Percentiles rank a stretch among this genome's conserved stretches.
phyloP scores from a whole-genome alignment of 2,113 vertebrate genomes.

The Ochotona princeps region DNA sequence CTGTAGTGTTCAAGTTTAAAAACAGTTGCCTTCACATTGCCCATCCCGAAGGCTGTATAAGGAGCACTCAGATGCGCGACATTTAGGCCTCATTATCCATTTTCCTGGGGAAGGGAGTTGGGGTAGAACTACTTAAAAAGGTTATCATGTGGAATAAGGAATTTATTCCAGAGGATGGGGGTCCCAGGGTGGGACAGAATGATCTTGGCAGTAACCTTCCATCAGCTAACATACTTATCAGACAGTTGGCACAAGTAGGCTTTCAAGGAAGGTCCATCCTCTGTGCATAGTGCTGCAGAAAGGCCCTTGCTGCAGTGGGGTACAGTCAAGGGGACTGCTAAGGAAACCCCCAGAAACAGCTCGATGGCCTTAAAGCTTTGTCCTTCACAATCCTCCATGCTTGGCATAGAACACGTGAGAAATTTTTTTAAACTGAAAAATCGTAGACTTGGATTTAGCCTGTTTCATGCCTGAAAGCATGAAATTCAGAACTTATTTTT shows the following conservation, averaged over 20 bases:
- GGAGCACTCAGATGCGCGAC: not conserved
- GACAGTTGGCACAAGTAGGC: not conserved
- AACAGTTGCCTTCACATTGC: not conserved
- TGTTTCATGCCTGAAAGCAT: slow-evolving; percentile 8
- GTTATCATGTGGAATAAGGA: not conserved
- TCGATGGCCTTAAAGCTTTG: not conserved
- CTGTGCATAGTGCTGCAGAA: not conserved
- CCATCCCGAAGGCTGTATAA: not conserved
- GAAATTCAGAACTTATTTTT: not conserved
- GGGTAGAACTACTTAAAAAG: not conserved
- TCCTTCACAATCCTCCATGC: slow-evolving; percentile 36
- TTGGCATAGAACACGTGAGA: not conserved
- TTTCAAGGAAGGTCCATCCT: not conserved
- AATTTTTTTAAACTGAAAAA: not conserved
- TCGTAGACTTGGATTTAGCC: not conserved
- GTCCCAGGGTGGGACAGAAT: not conserved
- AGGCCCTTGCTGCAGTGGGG: not conserved
- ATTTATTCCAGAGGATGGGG: not conserved
- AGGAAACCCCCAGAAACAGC: slow-evolving; percentile 26
- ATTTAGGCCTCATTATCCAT: not conserved
- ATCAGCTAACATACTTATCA: not conserved
- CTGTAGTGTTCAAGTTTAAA: slow-evolving; percentile 9
- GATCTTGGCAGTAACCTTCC: not conserved
- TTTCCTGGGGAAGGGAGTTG: slow-evolving; percentile 13
- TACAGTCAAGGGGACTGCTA: not conserved